A percentile compares a stretch with the other conserved stretches of the same genome.
phyloP scores from a whole-genome alignment of 2,113 vertebrate species.

The Campylorhamphus procurvoides region DNA sequence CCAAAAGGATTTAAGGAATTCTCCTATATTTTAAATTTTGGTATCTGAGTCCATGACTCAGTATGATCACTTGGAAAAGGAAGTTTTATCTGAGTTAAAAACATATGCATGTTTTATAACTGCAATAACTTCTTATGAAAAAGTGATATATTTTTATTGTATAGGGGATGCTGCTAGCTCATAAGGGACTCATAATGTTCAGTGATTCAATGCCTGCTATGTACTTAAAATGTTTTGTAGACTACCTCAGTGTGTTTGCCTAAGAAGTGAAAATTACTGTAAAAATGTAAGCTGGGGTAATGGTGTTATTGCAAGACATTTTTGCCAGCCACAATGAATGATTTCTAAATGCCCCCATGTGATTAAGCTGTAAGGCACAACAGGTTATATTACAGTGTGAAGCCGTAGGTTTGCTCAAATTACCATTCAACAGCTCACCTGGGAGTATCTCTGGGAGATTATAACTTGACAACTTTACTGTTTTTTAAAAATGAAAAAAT shows the following conservation, averaged over 20 bases:
- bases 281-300: slow-evolving; percentile 49
- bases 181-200: slow-evolving; percentile 21
- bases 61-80: not conserved
- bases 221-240: slow-evolving; percentile 46
- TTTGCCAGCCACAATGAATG: slow-evolving; percentile 46
- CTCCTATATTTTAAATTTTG: not conserved
- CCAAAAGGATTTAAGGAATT: not conserved
- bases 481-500: slow-evolving; percentile 65
- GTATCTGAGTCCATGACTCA: not conserved
- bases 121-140: slow-evolving; percentile 1
- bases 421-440: slow-evolving; percentile 51
- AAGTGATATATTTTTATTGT: slow-evolving; percentile 47
- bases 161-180: not conserved
- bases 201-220: slow-evolving; percentile 8
- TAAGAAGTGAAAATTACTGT: slow-evolving; percentile 61
- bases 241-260: slow-evolving; percentile 52
- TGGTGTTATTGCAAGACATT: slow-evolving; percentile 44
- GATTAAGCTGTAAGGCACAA: slow-evolving; percentile 69
- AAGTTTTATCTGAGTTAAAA: slow-evolving; percentile 28
- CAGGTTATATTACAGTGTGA: slow-evolving; percentile 45
- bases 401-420: slow-evolving; percentile 60
- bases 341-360: slow-evolving; percentile 63
- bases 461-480: slow-evolving; percentile 61
- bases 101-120: slow-evolving; percentile 24
- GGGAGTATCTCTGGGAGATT: slow-evolving; percentile 57